Conservation (phyloP, 2,113 vertebrate genomes). For the Helogale parvula region DNA sequence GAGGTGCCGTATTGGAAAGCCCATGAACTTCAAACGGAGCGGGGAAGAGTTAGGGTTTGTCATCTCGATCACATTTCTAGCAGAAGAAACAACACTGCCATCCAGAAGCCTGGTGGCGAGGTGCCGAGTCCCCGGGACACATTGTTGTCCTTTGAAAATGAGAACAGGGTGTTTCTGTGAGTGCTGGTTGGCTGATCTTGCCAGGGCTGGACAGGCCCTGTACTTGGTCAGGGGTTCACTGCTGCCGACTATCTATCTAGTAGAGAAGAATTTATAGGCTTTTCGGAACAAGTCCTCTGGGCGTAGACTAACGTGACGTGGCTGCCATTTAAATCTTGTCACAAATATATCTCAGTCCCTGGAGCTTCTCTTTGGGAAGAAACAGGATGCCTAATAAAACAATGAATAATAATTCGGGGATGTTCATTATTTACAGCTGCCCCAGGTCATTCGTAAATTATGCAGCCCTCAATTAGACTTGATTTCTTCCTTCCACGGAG, state of each 20-base stretch:
- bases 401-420: conserved; percentile 67
- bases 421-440: conserved; percentile 78
- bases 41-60: not conserved
- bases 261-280: not conserved
- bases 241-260: not conserved
- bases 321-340: conserved; percentile 65
- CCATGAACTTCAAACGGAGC: not conserved
- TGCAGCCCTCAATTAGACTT: conserved; percentile 46
- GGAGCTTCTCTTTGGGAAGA: conserved; percentile 59
- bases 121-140: not conserved
- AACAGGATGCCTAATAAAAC: conserved; percentile 54
- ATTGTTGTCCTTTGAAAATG: not conserved
- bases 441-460: conserved; percentile 72
- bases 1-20: not conserved
- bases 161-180: not conserved
- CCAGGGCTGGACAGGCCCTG: not conserved
- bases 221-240: not conserved
- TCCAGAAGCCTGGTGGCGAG: not conserved
- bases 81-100: not conserved
- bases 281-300: not conserved
- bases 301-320: not conserved
- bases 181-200: not conserved
- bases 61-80: not conserved
- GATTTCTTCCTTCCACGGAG: conserved; percentile 41
- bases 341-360: conserved; percentile 38